Base-by-base conservation (phyloP, 1,140 invertebrate genomes). In the Diabrotica undecimpunctata region DNA sequence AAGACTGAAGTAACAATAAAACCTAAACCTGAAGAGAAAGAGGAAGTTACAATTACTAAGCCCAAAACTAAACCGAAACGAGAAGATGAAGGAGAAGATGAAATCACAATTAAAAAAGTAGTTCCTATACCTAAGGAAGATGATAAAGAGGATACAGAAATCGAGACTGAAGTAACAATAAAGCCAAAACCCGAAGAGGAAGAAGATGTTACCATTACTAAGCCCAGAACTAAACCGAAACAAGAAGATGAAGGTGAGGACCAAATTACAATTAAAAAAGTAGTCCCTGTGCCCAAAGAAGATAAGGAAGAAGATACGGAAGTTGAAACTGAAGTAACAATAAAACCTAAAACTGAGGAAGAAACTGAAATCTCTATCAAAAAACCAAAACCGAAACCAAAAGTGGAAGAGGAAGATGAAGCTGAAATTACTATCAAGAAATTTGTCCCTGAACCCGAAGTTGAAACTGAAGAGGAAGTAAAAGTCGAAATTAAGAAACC, bases 341-440 rank as follows among this genome's bases (percentile, higher is more conserved):
- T 35, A 54, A 52, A 61, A 39, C 58, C 50, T 14, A 46, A 46
- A 67, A 39, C 41, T 11, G 14, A 57, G 36, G 55, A 57, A 11
- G 55, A 57, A 57, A 11, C 13, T 5, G 41, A 5, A n/a, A 6
- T 46, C n/a, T 10, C 41, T 46, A 35, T 65, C 5, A 59, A 62
- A 5, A 65, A 61, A 53, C 56, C 58, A 8, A 60, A 63, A 13
- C 35, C 56, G 14, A n/a, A 77, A 84, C 38, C 76, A 75, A 69
- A 80, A 65, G 66, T 75, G 73, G 53, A 81, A 80, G 68, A 72
- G 6, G 75, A 78, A 64, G 82, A 80, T 54, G 54, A 59, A n/a
- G 66, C 63, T 11, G 78, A 89, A 79, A 78, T 89, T n/a, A 88
- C 85, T 8, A 81, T 90, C 13, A 88, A 88, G 70, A 71, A 74